Base-by-base conservation (phyloP, 1,140 invertebrate genomes). In the Nasonia giraulti region DNA sequence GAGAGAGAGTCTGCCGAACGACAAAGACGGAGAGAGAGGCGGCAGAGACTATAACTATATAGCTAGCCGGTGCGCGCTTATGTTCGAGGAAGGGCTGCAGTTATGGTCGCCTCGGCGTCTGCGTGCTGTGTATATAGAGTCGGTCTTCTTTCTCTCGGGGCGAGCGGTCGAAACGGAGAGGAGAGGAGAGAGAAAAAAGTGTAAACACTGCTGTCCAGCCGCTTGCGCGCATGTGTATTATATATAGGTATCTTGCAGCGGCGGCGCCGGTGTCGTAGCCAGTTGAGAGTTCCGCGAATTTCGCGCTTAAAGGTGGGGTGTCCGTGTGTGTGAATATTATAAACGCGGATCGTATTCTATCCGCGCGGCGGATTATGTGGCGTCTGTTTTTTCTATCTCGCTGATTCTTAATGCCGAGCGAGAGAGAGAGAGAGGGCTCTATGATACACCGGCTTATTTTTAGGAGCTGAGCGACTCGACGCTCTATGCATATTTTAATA, bases 11-110 rank as follows among this genome's bases (percentile, higher is more conserved):
- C 33, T 37, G 40, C 37, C 40, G 75, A 76, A 50, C 40, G 20
- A 20, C 75, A 62, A 6, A 62, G 20, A 62, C 17, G 3, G 55
- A n/a, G 20, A 62, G 55, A 62, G 55, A 62, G 55, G 17, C 4
- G 17, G 55, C 17, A 44, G 40, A 44, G 40, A 44, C 40, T 44
- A 44, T 44, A 44, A 44, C 40, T 44, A 44, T 44, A 44, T 8
- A 44, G 6, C 6, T 44, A 44, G 0, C 40, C 8, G 14, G 31
- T 47, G 69, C 23, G 69, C 23, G 40, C 75, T 20, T 62, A 55
- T 55, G 17, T 77, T 83, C 68, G 76, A 55, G 66, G 66, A 79
- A 71, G 77, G 76, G 83, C 77, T 74, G 77, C 74, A 44, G 40
- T 44, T 44, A 44, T 74, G 77, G 44, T 77, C 40, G 76, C 68